Conservation (phyloP, 2,888 invertebrate species). For the Macrosiphum euphorbiae region DNA sequence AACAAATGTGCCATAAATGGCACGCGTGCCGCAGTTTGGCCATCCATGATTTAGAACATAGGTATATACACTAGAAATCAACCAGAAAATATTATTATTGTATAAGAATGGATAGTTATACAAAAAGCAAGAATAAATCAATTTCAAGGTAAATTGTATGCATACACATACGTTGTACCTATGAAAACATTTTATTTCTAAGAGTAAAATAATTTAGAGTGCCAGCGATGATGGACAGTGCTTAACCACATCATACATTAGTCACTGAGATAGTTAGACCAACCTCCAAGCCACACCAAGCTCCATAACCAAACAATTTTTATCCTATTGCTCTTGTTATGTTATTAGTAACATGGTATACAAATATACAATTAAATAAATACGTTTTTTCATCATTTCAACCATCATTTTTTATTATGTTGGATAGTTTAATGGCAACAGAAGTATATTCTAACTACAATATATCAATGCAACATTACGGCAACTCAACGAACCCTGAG, state of each 20-base stretch:
- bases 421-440: slow-evolving; percentile 77
- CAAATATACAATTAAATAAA: not conserved
- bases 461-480: slow-evolving; percentile 77
- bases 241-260: no score
- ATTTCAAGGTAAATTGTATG: not conserved
- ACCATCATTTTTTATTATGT: not conserved
- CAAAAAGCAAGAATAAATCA: not conserved
- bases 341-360: no score
- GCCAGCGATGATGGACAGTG: no score
- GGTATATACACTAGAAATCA: slow-evolving; percentile 26
- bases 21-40: no score
- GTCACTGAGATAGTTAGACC: no score
- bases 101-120: slow-evolving; percentile 37
- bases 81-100: slow-evolving; percentile 8
- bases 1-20: no score
- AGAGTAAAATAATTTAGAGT: no score
- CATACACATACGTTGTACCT: not conserved
- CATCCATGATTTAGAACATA: no score
- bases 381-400: not conserved
- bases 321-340: no score
- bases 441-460: slow-evolving; percentile 77
- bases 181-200: no score
- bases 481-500: slow-evolving; percentile 74
- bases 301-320: no score
- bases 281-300: no score